Percentiles rank a stretch among this genome's conserved stretches.
phyloP scores from a whole-genome alignment of 2,113 vertebrate species.

The Catharus fuscescens region DNA sequence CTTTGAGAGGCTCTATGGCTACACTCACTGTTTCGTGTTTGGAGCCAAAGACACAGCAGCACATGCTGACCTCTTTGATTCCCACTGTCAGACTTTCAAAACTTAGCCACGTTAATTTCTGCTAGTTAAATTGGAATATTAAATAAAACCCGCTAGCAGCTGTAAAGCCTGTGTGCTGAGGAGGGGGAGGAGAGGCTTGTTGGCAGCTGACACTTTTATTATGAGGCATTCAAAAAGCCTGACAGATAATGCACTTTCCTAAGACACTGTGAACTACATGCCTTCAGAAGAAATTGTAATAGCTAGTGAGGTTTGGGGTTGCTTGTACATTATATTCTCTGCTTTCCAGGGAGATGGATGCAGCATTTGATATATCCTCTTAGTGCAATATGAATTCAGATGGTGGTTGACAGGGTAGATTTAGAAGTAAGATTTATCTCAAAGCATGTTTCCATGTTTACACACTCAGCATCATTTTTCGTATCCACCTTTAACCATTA shows the following conservation, averaged over 20 bases:
- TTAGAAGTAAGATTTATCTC: constrained; percentile 49
- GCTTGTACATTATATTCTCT: neutral
- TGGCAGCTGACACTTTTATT: neutral
- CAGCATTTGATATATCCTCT: neutral
- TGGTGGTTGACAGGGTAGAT: constrained; percentile 7
- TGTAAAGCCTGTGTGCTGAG: neutral
- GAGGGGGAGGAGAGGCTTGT: neutral
- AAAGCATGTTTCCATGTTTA: constrained; percentile 39
- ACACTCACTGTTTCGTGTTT: neutral
- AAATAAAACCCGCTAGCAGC: neutral
- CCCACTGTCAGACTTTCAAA: neutral
- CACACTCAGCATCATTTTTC: constrained; percentile 17
- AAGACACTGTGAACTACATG: neutral
- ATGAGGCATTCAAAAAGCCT: neutral
- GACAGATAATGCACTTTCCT: neutral
- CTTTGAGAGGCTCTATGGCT: neutral
- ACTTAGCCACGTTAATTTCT: constrained; percentile 14
- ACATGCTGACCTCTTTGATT: neutral
- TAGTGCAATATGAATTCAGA: constrained; percentile 16
- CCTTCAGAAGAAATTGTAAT: constrained; percentile 15
- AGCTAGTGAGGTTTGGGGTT: constrained; percentile 32
- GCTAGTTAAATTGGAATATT: neutral
- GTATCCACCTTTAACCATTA: constrained; percentile 11
- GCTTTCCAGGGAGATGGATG: constrained; percentile 1
- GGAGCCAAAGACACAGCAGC: neutral